Conservation (phyloP, 2,113 vertebrate species). For the Calidris pygmaea region DNA sequence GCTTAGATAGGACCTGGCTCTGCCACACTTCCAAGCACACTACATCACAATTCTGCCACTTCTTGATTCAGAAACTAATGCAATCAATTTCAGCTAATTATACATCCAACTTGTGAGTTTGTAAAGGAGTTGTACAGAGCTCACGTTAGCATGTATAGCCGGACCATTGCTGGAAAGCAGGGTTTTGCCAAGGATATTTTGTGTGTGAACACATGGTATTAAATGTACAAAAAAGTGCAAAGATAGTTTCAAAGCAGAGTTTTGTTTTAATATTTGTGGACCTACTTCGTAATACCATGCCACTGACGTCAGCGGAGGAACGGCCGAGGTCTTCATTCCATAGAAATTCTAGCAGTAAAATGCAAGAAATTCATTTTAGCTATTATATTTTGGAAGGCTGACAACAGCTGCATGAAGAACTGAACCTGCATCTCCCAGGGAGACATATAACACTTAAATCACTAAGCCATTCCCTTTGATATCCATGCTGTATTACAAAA, state of each 20-base stretch:
- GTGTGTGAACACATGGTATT: not conserved
- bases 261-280: not conserved
- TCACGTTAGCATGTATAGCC: not conserved
- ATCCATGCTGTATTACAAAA: constrained; percentile 48
- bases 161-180: not conserved
- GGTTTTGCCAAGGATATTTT: not conserved
- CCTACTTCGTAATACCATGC: not conserved
- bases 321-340: not conserved
- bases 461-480: constrained; percentile 48
- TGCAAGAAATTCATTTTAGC: constrained; percentile 16
- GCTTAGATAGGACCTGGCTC: not conserved
- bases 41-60: not conserved
- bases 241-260: not conserved
- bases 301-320: not conserved
- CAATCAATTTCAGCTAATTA: not conserved
- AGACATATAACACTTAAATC: constrained; percentile 54
- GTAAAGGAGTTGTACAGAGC: not conserved
- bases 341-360: not conserved
- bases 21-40: not conserved
- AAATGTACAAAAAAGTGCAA: not conserved
- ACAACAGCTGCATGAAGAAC: constrained; percentile 46
- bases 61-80: not conserved
- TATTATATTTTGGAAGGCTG: constrained; percentile 38
- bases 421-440: constrained; percentile 53
- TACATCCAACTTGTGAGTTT: not conserved